Percentiles rank a stretch among this genome's conserved stretches.
Conservation (phyloP, 2,113 vertebrate genomes). For the Rhipidura dahli region DNA sequence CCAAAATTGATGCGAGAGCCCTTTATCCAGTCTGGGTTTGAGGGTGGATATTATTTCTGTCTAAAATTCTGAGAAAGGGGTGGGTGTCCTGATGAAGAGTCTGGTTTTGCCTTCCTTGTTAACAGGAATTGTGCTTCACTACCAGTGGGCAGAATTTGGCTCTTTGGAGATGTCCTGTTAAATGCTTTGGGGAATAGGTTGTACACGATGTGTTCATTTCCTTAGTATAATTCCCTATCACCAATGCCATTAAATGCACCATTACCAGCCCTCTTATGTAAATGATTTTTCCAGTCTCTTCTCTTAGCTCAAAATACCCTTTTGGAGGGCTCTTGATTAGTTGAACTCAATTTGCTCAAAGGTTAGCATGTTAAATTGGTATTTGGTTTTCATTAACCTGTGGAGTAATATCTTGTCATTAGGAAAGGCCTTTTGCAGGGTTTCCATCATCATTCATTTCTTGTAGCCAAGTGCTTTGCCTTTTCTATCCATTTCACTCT, state of each 20-base stretch:
- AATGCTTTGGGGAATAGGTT: slow-evolving; percentile 28
- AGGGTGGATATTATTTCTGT: neutral
- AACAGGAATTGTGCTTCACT: neutral
- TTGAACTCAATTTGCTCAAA: slow-evolving; percentile 71
- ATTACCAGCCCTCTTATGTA: slow-evolving; percentile 53
- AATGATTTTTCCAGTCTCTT: slow-evolving; percentile 55
- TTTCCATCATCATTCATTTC: slow-evolving; percentile 59
- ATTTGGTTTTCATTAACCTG: slow-evolving; percentile 73
- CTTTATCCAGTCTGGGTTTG: neutral
- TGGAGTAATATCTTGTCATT: slow-evolving; percentile 64
- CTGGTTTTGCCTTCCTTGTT: neutral
- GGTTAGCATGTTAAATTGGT: slow-evolving; percentile 69
- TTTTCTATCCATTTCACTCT: neutral
- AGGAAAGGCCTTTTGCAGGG: slow-evolving; percentile 43
- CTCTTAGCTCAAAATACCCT: slow-evolving; percentile 57
- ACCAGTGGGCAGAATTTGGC: neutral
- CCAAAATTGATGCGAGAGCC: neutral
- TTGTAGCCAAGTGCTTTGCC: slow-evolving; percentile 7
- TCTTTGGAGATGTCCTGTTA: neutral
- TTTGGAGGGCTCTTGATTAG: slow-evolving; percentile 67
- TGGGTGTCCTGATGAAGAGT: neutral
- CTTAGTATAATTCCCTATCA: slow-evolving; percentile 23
- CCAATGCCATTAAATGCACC: slow-evolving; percentile 42
- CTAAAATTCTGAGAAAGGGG: neutral
- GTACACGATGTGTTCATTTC: slow-evolving; percentile 2